Evolutionary conservation across 2,113 vertebrate species (phyloP), one percentile per base, ranked within the genome.

Genomic region (Pleuronectes platessa): DNA sequence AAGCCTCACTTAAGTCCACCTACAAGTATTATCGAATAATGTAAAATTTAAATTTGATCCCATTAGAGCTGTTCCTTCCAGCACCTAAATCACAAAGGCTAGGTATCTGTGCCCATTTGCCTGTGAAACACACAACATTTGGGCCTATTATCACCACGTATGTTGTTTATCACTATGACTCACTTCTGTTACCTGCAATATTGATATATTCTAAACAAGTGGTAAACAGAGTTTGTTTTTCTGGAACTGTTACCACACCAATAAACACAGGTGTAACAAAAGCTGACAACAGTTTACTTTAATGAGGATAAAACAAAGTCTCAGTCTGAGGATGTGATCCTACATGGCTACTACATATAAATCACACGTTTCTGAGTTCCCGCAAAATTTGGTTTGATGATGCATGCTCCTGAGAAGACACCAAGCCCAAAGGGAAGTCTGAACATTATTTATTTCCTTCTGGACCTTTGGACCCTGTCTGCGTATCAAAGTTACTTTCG

Each of bases 251-350:
- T 31, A 31, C 17, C 62, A 60, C 42, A 58, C 26, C 62, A 80
- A 40, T 77, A 67, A 0, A 2, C 55, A 73, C 72, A 72, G 11
- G 72, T 66, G 71, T 14, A 76, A 45, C 21, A 53, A 59, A 78
- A 45, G 67, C 63, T 55, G 56, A 61, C 51, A 61, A 58, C 62
- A 55, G 69, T 77, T 45, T 61, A 68, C 53, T 47, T 40, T 68
- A 17, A 56, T n/a, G 10, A 8, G 27, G 54, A 74, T 78, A 66
- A 67, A 69, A 79, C 17, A 0, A 49, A 71, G 72, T 53, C 10
- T 12, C 27, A 72, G 72, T 56, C 10, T 40, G 15, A 74, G 58
- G 54, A 59, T 45, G 56, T 47, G 6, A 82, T 68, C 18, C 58
- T 63, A 35, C 45, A 55, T 45, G 3, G 18, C 17, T 55, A 62